Evolutionary conservation across 2,888 invertebrate genomes (phyloP).

Genomic region (Xestia sexstrigata): DNA sequence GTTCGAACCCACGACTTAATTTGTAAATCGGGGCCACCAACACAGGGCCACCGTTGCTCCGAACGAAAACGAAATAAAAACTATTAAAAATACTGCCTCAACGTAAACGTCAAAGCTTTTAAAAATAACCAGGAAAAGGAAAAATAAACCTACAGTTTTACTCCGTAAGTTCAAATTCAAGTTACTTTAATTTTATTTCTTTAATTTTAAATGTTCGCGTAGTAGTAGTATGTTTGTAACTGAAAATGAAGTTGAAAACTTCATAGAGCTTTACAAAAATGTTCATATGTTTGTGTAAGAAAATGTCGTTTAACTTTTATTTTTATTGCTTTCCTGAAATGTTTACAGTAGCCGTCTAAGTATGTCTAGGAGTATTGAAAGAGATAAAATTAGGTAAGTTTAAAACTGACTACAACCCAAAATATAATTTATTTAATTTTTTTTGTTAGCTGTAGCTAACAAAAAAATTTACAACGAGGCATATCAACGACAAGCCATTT

Average conservation of each 20-base stretch:
- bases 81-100: not conserved
- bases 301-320: conserved; percentile 21
- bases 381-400: not conserved
- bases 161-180: not conserved
- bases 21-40: too few relatives aligned
- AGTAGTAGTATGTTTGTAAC: not conserved
- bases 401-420: too few relatives aligned
- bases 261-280: conserved; percentile 9
- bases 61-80: not conserved
- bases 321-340: conserved; percentile 7
- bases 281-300: not conserved
- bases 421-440: too few relatives aligned
- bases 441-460: too few relatives aligned
- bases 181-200: not conserved
- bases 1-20: too few relatives aligned
- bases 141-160: not conserved
- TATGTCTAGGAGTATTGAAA: not conserved
- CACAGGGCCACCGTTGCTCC: too few relatives aligned
- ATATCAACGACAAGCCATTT: too few relatives aligned
- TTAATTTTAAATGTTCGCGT: not conserved
- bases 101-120: not conserved
- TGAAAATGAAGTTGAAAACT: conserved; percentile 18
- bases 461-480: too few relatives aligned
- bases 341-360: not conserved
- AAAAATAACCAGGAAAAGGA: not conserved